Conservation (phyloP, 2,113 vertebrate genomes). For the Onychostruthus taczanowskii region DNA sequence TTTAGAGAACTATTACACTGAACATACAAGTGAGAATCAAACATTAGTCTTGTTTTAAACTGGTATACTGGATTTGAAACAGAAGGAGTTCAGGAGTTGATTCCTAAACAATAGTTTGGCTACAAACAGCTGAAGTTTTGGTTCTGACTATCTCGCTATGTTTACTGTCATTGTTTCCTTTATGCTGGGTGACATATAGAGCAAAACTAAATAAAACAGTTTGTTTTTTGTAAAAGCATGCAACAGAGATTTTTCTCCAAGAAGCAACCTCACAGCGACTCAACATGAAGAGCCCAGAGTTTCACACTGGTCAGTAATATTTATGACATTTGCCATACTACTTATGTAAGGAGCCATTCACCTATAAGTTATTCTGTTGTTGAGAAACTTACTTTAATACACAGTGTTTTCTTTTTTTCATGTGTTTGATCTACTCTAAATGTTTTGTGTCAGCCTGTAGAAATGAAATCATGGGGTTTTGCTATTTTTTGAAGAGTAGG, state of each 20-base stretch:
- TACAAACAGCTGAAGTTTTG: neutral
- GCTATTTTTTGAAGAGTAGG: neutral
- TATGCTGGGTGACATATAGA: neutral
- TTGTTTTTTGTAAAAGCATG: neutral
- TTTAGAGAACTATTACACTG: neutral
- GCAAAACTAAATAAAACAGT: conserved; percentile 2
- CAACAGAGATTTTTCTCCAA: neutral
- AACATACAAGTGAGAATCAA: neutral
- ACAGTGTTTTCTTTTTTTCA: neutral
- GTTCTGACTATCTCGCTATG: neutral
- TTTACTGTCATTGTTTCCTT: conserved; percentile 27
- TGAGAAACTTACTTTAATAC: neutral
- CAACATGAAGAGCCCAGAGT: neutral
- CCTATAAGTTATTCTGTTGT: neutral
- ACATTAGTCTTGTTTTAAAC: conserved; percentile 13
- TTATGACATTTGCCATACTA: neutral
- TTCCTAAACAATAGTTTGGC: conserved; percentile 32
- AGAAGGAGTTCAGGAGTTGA: neutral
- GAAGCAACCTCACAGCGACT: neutral
- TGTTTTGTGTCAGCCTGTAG: neutral
- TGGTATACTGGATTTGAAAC: neutral
- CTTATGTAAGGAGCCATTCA: neutral
- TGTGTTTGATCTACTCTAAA: neutral
- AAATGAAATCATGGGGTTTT: neutral
- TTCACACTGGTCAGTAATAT: neutral